A percentile compares a stretch with the other conserved stretches of the same genome.
Conservation (phyloP, 2,888 invertebrate genomes). For the Phaonia tiefii region DNA sequence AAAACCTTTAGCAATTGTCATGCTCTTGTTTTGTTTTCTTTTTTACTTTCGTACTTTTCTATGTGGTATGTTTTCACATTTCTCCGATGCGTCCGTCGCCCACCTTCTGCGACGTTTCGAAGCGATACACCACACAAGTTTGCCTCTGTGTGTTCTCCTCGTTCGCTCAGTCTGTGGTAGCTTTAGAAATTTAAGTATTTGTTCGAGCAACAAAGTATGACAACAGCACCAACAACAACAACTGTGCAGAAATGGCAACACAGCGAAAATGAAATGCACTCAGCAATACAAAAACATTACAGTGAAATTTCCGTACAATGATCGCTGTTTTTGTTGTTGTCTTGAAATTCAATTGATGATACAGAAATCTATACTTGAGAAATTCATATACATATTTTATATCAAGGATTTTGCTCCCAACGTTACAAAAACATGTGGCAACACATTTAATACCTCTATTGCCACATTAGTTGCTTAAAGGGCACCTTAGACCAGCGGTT, state of each 20-base stretch:
- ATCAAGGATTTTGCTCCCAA: too few relatives aligned
- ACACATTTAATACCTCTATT: too few relatives aligned
- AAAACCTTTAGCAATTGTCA: constrained; percentile 56
- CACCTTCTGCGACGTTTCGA: constrained; percentile 5
- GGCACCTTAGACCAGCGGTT: too few relatives aligned
- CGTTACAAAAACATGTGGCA: too few relatives aligned
- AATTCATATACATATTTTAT: too few relatives aligned
- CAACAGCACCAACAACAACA: constrained; percentile 30
- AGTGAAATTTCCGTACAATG: constrained; percentile 16
- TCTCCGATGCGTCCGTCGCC: constrained; percentile 39
- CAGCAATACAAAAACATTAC: neutral
- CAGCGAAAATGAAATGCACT: constrained; percentile 35
- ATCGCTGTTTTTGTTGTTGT: neutral
- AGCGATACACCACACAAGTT: neutral
- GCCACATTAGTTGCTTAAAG: too few relatives aligned
- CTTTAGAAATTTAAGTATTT: constrained; percentile 39
- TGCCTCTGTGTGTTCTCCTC: neutral
- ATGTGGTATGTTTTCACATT: constrained; percentile 38
- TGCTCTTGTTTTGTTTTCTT: constrained; percentile 54
- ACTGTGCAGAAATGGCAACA: constrained; percentile 26
- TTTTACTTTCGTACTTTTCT: constrained; percentile 14
- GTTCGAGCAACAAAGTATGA: constrained; percentile 33
- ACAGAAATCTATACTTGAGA: too few relatives aligned
- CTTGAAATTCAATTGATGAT: too few relatives aligned
- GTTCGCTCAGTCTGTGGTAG: constrained; percentile 20